A percentile compares a stretch with the other conserved stretches of the same genome.
These are phyloP conservation scores for Bombus terrestris DNA, from an alignment of 1,140 invertebrate genomes.

Conservation along the genomic window DNA sequence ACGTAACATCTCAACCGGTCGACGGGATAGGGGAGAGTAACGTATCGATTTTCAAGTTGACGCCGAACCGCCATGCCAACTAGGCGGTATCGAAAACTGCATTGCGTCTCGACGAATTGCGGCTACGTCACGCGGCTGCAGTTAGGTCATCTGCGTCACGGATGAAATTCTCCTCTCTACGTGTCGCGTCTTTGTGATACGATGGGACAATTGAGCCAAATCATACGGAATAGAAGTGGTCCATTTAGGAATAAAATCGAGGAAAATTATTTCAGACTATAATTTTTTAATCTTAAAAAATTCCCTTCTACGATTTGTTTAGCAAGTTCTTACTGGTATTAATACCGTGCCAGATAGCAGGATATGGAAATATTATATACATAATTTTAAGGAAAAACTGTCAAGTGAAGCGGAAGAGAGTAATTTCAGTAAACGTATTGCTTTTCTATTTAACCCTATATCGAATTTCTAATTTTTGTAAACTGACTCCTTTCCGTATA, in stretches of 20 bases:
- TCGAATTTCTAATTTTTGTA: too few species aligned
- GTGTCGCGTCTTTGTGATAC: neutral
- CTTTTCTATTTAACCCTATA: too few species aligned
- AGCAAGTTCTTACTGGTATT: too few species aligned
- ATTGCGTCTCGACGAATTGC: conserved; percentile 40
- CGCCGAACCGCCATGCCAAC: neutral
- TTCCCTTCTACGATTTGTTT: neutral
- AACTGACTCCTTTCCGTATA: too few species aligned
- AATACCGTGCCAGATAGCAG: too few species aligned
- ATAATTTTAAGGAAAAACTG: too few species aligned
- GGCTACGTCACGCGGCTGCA: conserved; percentile 29
- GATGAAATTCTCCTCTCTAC: neutral
- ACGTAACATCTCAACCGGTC: conserved; percentile 17
- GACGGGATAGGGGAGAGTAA: neutral
- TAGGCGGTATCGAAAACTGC: conserved; percentile 39
- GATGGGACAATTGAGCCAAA: neutral
- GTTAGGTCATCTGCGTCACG: neutral
- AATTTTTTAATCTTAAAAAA: neutral
- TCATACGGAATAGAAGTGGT: neutral
- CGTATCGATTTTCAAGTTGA: conserved; percentile 48
- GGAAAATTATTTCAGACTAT: neutral
- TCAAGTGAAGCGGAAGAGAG: too few species aligned
- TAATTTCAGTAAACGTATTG: too few species aligned
- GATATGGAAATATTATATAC: too few species aligned
- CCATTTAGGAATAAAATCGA: neutral